Conservation (phyloP, 2,797 vertebrate species). For the Chelon labrosus region DNA sequence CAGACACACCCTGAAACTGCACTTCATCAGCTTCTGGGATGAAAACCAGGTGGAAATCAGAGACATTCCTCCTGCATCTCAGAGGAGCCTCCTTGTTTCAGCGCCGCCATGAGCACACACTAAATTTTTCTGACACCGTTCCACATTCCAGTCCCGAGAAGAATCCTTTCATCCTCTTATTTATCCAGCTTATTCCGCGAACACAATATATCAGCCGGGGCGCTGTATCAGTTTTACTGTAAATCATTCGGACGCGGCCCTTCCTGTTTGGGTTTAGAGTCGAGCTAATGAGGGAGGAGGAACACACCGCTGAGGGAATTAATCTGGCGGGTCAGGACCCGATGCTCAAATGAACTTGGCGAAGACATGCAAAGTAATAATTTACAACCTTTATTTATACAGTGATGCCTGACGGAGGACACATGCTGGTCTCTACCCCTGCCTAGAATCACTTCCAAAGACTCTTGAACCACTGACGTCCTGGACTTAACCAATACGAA, state of each 20-base stretch:
- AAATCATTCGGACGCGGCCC: constrained; percentile 63
- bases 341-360: constrained; percentile 39
- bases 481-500: neutral
- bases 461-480: constrained; percentile 17
- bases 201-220: constrained; percentile 36
- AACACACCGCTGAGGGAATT: constrained; percentile 38
- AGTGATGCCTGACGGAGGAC: constrained; percentile 38
- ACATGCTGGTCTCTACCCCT: constrained; percentile 52
- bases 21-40: constrained; percentile 37
- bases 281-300: constrained; percentile 53
- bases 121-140: constrained; percentile 43
- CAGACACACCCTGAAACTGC: constrained; percentile 26
- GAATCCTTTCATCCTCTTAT: constrained; percentile 39
- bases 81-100: constrained; percentile 7
- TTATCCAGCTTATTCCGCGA: constrained; percentile 53
- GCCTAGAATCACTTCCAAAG: constrained; percentile 15
- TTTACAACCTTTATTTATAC: constrained; percentile 61
- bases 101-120: constrained; percentile 17
- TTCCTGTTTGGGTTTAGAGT: constrained; percentile 75
- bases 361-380: constrained; percentile 61
- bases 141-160: constrained; percentile 26
- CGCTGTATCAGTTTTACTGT: constrained; percentile 60
- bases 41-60: constrained; percentile 55
- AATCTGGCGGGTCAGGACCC: constrained; percentile 52
- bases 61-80: constrained; percentile 30